Percentiles rank a stretch among this genome's conserved stretches.
phyloP scores from a whole-genome alignment of 2,888 invertebrate species.

The Sialis lutaria region DNA sequence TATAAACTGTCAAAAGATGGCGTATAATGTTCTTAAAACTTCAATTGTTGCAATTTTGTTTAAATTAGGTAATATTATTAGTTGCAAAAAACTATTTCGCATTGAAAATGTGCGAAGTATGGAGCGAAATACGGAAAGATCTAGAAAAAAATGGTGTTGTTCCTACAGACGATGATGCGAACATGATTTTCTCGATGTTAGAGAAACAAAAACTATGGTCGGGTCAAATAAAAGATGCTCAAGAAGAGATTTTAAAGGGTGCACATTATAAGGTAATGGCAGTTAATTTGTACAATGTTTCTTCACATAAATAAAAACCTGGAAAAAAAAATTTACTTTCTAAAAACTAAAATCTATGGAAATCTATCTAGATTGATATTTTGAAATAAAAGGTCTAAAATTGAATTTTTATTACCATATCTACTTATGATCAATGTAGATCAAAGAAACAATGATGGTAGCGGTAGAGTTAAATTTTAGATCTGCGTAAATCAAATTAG shows the following conservation, averaged over 20 bases:
- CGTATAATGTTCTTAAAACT: too few species aligned
- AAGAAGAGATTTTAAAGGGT: constrained; percentile 17
- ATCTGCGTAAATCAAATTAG: too few species aligned
- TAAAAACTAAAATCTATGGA: too few species aligned
- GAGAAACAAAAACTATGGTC: constrained; percentile 22
- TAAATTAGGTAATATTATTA: constrained; percentile 23
- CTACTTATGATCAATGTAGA: too few species aligned
- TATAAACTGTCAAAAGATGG: too few species aligned
- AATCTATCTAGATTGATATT: too few species aligned
- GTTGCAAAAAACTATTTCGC: constrained; percentile 26
- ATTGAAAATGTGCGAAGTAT: constrained; percentile 26
- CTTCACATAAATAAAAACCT: too few species aligned
- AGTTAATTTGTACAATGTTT: not conserved
- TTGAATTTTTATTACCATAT: too few species aligned
- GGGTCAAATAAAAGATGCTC: constrained; percentile 18
- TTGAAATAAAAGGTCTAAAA: too few species aligned
- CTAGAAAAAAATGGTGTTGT: constrained; percentile 19
- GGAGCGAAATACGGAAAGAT: constrained; percentile 24
- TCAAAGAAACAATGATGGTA: too few species aligned
- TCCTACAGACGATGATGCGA: constrained; percentile 21
- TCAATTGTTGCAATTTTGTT: not conserved
- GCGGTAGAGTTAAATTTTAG: too few species aligned
- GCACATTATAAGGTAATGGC: constrained; percentile 9
- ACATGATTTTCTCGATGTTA: constrained; percentile 20
- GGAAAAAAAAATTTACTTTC: too few species aligned